Evolutionary conservation across 2,797 vertebrate species (phyloP), one percentile per base, ranked within the genome.

Genomic region (Ara ararauna): DNA sequence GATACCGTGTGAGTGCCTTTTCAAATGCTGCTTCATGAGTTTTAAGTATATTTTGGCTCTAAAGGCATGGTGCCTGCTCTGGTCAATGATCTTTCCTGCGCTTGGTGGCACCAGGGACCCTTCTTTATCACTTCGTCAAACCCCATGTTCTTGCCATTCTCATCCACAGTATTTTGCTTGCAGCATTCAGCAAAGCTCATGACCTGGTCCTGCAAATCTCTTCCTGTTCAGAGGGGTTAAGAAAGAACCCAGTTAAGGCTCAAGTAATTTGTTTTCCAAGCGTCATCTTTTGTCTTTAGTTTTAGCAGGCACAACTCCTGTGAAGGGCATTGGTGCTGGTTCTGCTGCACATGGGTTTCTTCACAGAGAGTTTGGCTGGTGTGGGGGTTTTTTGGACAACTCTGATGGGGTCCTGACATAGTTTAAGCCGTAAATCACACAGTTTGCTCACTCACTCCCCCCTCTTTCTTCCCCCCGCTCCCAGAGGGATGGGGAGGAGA

Each of bases 381-480:
- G 0, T 61, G 6, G 6, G 6, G 0, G 11, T 61, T 68, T 88
- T 90, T 27, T 54, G 16, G 61, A 45, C n/a, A 9, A 8, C 3
- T 75, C 10, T 22, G 22, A 61, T 56, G 30, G 18, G 7, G 23
- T 11, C 44, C 44, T 44, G 44, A 19, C 44, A 5, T 44, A 44
- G 44, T 44, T 44, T 19, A 44, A 44, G 44, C 45, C 5, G 5
- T 45, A 45, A 45, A 45, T 45, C 45, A 45, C 5, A 5, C 45
- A 45, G 21, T 45, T 45, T 21, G 20, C 20, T 45, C 45, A 45
- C 10, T 45, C 45, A 22, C 45, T 45, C 45, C 45, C 10, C 45
- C 20, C 42, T 21, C 20, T 45, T 45, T 45, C 45, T 45, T 45
- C 45, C 45, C 45, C 45, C 45, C 3, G 10, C 45, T 21, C 45